Base-by-base conservation (phyloP, 2,888 invertebrate species). In the Heliconius aoede region DNA sequence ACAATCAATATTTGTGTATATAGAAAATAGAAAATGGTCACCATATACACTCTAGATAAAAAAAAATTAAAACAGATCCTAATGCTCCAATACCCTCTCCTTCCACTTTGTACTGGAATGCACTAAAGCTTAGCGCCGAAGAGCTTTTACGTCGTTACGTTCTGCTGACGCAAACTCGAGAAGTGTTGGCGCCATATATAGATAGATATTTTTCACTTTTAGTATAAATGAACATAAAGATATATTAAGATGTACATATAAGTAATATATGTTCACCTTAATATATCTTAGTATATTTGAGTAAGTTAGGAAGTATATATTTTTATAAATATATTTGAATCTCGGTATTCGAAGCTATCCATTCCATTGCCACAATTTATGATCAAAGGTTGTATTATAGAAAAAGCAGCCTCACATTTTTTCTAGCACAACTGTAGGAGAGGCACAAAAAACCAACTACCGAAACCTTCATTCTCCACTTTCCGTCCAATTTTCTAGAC, bases 111-210 rank as follows among this genome's bases (percentile, higher is more conserved):
- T 55, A 30, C 21, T 36, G 72, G 61, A 62, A 72, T 72, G 72
- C 61, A 68, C 28, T 68, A 68, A 68, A 51, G 11, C 68, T 55
- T 30, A 55, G 21, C 69, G 30, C n/a, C 30, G 51, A 51, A 7
- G 30, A 51, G 26, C 60, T 60, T 72, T 72, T 21, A 58, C 58
- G 36, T 72, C 72, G 32, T 32, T 72, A 36, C 71, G 60, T 60
- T 72, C 68, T 73, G 60, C 71, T 76, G 73, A 74, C 64, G 78
- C 78, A 74, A 76, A 77, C 77, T 67, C 69, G 62, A 69, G 75
- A 65, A 51, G 13, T 69, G 30, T 30, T 30, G 55, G 55, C 69
- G 69, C 69, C 69, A 13, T 40, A 28, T 21, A 46, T 21, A 55
- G 9, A 7, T 55, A 55, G 9, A 3, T n/a, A 55, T 68, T 28